phyloP scores from a whole-genome alignment of 2,888 invertebrate species.

The Athripsodes cinereus region DNA sequence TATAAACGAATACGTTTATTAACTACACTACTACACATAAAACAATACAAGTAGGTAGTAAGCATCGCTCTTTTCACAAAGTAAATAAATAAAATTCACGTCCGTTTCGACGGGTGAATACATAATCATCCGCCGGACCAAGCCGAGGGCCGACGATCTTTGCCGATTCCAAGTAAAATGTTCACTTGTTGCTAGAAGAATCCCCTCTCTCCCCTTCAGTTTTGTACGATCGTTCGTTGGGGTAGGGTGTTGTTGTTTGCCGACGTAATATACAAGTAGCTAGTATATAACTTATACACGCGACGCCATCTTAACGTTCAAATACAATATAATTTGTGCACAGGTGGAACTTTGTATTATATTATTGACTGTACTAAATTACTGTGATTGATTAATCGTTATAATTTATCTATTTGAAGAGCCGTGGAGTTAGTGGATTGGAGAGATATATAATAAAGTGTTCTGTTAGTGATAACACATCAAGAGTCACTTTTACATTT shows the following conservation, averaged over 20 bases:
- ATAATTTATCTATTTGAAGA: not conserved
- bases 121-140: slow-evolving; percentile 12
- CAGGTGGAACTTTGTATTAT: slow-evolving; percentile 15
- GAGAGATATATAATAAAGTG: not conserved
- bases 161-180: slow-evolving; percentile 14
- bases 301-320: slow-evolving; percentile 22
- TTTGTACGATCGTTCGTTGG: slow-evolving; percentile 48
- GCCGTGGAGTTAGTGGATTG: not conserved
- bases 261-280: slow-evolving; percentile 31
- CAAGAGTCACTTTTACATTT: not conserved
- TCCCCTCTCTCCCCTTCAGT: slow-evolving; percentile 42
- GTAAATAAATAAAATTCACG: slow-evolving; percentile 7
- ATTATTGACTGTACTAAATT: not conserved
- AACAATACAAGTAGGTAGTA: no score
- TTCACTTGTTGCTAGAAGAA: slow-evolving; percentile 27
- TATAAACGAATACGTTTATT: no score
- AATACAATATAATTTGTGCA: slow-evolving; percentile 13
- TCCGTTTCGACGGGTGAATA: slow-evolving; percentile 15
- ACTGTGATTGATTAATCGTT: not conserved
- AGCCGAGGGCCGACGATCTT: slow-evolving; percentile 15
- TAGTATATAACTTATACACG: slow-evolving; percentile 33
- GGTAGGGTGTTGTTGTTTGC: slow-evolving; percentile 38
- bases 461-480: not conserved
- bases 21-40: no score
- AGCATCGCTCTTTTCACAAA: not conserved